Conservation (phyloP, 2,797 vertebrate species). For the Sphenopsis melanotis region DNA sequence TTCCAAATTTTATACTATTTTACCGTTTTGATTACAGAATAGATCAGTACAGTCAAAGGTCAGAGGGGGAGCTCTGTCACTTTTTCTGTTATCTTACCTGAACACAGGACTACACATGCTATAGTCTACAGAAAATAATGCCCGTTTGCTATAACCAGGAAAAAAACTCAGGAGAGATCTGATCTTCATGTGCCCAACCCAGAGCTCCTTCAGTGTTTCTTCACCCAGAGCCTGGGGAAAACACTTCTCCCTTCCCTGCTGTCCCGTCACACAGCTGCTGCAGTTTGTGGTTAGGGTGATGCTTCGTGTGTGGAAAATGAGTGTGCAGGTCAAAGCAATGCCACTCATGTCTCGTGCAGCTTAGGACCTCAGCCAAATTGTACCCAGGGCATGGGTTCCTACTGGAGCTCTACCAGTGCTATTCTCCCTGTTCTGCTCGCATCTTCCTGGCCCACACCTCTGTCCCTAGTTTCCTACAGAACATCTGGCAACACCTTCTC, state of each 20-base stretch:
- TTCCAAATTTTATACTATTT: neutral
- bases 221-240: neutral
- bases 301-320: neutral
- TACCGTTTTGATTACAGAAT: neutral
- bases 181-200: neutral
- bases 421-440: neutral
- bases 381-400: neutral
- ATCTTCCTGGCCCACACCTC: neutral
- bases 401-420: neutral
- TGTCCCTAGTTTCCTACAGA: neutral
- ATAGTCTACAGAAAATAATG: neutral
- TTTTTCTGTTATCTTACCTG: neutral
- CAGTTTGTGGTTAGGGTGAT: neutral
- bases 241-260: neutral
- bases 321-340: neutral
- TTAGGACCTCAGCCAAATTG: neutral
- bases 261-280: neutral
- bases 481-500: neutral
- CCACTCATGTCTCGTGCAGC: neutral
- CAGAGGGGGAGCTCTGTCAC: neutral
- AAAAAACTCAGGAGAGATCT: fast-evolving
- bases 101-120: neutral
- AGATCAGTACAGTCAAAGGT: neutral
- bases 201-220: neutral
- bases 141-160: neutral